phyloP scores from a whole-genome alignment of 2,113 vertebrate genomes.

The Phocoena phocoena region DNA sequence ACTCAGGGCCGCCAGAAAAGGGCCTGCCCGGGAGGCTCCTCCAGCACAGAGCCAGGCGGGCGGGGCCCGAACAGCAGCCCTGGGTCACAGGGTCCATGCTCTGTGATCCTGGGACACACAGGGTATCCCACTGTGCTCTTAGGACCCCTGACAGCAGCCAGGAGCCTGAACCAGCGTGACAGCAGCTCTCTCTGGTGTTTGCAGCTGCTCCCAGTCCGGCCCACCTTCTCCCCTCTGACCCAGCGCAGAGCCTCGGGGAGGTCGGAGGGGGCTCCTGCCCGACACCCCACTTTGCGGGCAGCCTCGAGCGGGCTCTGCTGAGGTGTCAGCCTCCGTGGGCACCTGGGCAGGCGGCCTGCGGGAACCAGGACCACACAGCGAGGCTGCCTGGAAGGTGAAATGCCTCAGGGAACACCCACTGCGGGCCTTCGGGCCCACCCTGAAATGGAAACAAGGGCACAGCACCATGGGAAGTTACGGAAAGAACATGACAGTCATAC shows the following conservation, averaged over 20 bases:
- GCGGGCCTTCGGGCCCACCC: neutral
- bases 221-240: neutral
- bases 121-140: neutral
- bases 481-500: neutral
- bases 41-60: no score
- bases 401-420: neutral
- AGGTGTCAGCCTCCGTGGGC: neutral
- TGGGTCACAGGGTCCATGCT: neutral
- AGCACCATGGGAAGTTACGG: neutral
- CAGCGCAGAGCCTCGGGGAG: neutral
- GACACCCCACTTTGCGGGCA: neutral
- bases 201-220: neutral
- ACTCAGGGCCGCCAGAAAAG: no score
- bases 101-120: neutral
- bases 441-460: neutral
- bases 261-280: neutral
- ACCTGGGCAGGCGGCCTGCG: neutral
- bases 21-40: no score
- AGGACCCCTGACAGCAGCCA: neutral
- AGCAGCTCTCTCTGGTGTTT: neutral
- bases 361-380: neutral
- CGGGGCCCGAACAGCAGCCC: neutral
- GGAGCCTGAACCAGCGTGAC: neutral
- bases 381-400: neutral
- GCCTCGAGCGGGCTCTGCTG: neutral